Base-by-base conservation (phyloP, 2,113 vertebrate species). In the Semnornis frantzii region DNA sequence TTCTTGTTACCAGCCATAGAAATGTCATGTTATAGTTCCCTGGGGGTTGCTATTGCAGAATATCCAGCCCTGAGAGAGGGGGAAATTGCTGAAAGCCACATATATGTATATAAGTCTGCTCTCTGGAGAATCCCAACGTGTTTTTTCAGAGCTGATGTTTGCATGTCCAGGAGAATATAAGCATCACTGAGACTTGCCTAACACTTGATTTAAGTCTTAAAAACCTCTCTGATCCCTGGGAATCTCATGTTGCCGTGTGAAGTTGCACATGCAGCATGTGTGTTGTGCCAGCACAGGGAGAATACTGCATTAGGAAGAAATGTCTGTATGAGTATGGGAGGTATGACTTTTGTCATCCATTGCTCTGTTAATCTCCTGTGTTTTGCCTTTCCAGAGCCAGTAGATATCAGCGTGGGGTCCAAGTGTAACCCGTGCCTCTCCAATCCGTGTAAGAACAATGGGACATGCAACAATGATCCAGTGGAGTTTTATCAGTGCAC, bases 351-450 rank as follows among this genome's bases (percentile, higher is more conserved):
- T 59, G n/a, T 72, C 71, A 6, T 46, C 48, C 73, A 69, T 4
- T 7, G 77, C 58, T 58, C 48, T 74, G 12, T 48, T 76, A 20
- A 92, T 52, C 33, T 13, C 18, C 39, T 86, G 23, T 64, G 70
- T 28, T 89, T 94, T 96, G 78, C 70, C 18, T 83, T 60, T 95
- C 13, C 97, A 99, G 99, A 98, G 50, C 98, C 98, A 0, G 96
- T 97, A 81, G 99, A 99, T 94, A 97, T 99, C 94, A 97, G 76
- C 88, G 97, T 99, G 3, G 94, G 96, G 94, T 98, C 99, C 74
- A 99, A 99, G 97, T 99, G 99, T 63, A 98, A 98, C 58, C 98
- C 99, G 93, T 99, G 99, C 96, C 97, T 99, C 89, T 98, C 98
- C 68, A 91, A 82, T 12, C 99, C 99, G 0, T 99, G 99, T 92